Percentiles rank a stretch among this genome's conserved stretches.
Conservation (phyloP, 2,113 vertebrate species). For the Rhinoderma darwinii region DNA sequence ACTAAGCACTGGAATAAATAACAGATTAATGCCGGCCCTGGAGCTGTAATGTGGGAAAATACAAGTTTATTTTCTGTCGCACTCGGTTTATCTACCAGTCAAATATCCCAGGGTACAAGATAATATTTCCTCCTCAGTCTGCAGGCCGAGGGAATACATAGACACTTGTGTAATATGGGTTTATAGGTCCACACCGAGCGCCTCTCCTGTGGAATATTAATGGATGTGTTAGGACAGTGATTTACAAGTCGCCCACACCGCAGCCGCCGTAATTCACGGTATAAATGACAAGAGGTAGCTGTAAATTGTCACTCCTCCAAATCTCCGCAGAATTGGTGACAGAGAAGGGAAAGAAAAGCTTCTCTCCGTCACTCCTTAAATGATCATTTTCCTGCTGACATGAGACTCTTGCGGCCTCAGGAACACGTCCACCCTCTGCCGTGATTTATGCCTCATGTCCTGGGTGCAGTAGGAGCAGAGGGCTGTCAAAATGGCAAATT, state of each 20-base stretch:
- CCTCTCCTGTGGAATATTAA: constrained; percentile 57
- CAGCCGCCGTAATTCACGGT: constrained; percentile 43
- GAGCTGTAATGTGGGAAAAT: neutral
- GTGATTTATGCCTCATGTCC: constrained; percentile 43
- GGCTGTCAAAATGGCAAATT: constrained; percentile 53
- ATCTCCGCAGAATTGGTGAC: constrained; percentile 57
- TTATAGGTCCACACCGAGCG: constrained; percentile 40
- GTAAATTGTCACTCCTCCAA: constrained; percentile 58
- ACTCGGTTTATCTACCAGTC: constrained; percentile 36
- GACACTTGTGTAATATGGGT: constrained; percentile 50
- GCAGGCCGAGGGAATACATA: neutral
- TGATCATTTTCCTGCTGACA: constrained; percentile 53
- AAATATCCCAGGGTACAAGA: constrained; percentile 7
- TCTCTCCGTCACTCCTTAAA: constrained; percentile 42
- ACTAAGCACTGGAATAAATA: neutral
- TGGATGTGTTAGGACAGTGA: constrained; percentile 53
- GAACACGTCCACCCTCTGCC: constrained; percentile 7
- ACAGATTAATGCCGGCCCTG: neutral
- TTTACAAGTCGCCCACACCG: constrained; percentile 49
- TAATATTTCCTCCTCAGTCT: constrained; percentile 39
- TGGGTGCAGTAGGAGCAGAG: constrained; percentile 39
- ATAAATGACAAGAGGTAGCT: constrained; percentile 58
- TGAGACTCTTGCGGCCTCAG: constrained; percentile 36
- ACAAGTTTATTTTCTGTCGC: constrained; percentile 15
- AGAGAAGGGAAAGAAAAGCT: constrained; percentile 44